A percentile compares a stretch with the other conserved stretches of the same genome.
phyloP scores from a whole-genome alignment of 2,113 vertebrate species.

The Parus major region DNA sequence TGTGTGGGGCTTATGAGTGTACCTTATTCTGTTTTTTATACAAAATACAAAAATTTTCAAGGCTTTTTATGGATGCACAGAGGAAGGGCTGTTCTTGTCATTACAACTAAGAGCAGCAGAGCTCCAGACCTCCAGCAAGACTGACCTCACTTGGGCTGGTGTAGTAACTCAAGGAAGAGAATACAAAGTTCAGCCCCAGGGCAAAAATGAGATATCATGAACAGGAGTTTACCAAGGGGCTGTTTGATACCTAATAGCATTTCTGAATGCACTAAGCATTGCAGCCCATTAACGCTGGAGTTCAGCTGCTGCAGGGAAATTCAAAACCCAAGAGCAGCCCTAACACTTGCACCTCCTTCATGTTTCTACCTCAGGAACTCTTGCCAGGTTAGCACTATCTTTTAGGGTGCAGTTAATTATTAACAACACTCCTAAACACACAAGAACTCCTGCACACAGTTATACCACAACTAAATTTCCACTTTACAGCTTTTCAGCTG shows the following conservation, averaged over 20 bases:
- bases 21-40: background rate
- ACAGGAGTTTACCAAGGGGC: background rate
- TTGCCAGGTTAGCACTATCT: background rate
- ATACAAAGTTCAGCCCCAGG: background rate
- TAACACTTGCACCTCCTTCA: background rate
- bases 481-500: background rate
- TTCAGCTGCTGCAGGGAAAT: slow-evolving; percentile 10
- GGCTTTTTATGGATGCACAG: background rate
- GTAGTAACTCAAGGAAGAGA: background rate
- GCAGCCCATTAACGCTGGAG: background rate
- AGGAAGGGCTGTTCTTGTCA: background rate
- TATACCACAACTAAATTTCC: background rate
- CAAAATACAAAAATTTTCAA: background rate
- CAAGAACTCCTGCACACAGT: background rate
- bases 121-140: background rate
- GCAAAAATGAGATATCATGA: background rate
- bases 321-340: background rate
- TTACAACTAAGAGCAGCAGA: background rate
- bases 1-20: background rate
- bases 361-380: background rate
- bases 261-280: background rate
- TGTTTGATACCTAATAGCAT: background rate
- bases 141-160: background rate
- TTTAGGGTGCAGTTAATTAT: background rate
- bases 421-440: background rate